Conservation (phyloP, 2,113 vertebrate genomes). For the Hypomesus transpacificus region DNA sequence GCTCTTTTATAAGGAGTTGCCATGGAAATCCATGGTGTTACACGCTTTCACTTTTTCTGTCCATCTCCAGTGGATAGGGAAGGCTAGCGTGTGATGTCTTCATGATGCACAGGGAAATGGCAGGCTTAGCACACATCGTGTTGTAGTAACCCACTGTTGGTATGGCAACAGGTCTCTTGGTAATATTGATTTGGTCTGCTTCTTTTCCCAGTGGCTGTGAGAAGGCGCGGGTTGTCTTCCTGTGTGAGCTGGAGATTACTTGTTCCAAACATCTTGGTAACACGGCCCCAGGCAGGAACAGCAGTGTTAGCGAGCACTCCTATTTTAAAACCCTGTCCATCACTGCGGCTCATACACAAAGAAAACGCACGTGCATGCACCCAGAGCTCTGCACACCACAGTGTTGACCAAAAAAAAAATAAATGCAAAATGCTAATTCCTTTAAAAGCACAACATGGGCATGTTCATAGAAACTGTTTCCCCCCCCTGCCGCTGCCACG, state of each 20-base stretch:
- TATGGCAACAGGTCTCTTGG: constrained; percentile 27
- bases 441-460: too few relatives aligned
- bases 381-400: neutral
- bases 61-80: too few relatives aligned
- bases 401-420: neutral
- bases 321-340: neutral
- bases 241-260: constrained; percentile 15
- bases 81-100: too few relatives aligned
- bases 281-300: constrained; percentile 28
- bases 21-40: too few relatives aligned
- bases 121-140: neutral
- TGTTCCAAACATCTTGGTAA: constrained; percentile 32
- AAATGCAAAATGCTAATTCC: neutral
- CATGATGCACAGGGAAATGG: too few relatives aligned
- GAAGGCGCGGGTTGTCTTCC: neutral
- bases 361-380: too few relatives aligned
- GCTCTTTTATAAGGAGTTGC: too few relatives aligned
- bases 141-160: constrained; percentile 28
- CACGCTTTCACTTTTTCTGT: too few relatives aligned
- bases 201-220: constrained; percentile 17
- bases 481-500: neutral
- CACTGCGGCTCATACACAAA: neutral
- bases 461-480: neutral
- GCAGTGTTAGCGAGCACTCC: neutral
- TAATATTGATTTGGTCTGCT: constrained; percentile 1